These are phyloP conservation scores for Pharmacophagus antenor DNA, from an alignment of 2,888 invertebrate genomes.

Conservation along the genomic window DNA sequence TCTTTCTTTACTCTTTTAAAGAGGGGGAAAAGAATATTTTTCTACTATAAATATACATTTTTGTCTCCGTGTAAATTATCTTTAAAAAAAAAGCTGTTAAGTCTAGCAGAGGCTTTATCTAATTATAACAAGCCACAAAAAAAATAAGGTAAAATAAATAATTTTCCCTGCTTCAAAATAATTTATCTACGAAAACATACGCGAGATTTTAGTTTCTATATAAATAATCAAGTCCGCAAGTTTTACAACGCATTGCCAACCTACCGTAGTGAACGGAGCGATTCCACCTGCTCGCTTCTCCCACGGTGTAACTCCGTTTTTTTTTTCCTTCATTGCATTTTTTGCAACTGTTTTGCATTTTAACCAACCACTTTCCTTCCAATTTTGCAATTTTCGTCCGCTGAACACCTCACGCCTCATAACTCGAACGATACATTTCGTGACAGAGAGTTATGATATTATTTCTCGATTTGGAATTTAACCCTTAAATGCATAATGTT, in stretches of 20 bases:
- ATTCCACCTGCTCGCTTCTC: conserved; percentile 69
- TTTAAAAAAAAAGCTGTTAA: no score
- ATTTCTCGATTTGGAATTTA: neutral
- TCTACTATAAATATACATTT: no score
- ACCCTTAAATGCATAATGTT: no score
- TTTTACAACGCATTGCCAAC: conserved; percentile 14
- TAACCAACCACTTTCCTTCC: conserved; percentile 71
- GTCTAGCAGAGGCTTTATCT: no score
- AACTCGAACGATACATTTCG: conserved; percentile 39
- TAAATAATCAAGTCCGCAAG: conserved; percentile 4
- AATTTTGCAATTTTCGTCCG: conserved; percentile 66
- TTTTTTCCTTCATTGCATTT: conserved; percentile 39
- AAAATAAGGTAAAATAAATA: no score
- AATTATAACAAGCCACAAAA: no score
- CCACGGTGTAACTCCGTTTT: conserved; percentile 65
- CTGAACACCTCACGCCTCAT: conserved; percentile 50
- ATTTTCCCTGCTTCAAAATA: no score
- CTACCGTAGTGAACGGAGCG: conserved; percentile 17
- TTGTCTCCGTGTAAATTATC: no score
- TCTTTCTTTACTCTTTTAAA: no score
- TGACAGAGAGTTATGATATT: conserved; percentile 28
- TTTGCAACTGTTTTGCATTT: conserved; percentile 62
- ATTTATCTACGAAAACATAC: no score
- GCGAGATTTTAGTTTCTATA: no score
- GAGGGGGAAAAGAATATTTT: no score